Evolutionary conservation across 2,113 vertebrate genomes (phyloP), one percentile per base, ranked within the genome.

Genomic region (Pagrus major): DNA sequence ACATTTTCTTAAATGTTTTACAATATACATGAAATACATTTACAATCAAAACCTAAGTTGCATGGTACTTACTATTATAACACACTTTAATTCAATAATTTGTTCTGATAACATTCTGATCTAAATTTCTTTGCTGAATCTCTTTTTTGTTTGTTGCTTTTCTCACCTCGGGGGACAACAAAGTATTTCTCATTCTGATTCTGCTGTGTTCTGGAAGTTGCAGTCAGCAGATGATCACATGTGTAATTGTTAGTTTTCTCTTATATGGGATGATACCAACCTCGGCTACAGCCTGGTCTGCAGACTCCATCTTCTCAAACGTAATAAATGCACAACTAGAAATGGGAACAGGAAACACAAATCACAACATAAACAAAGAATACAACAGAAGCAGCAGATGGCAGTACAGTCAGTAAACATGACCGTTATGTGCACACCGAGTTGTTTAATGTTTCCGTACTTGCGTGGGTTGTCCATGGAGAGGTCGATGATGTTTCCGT

Each of bases 271-370:
- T 4, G 3, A 35, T 37, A 77, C 93, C 71, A 64, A 98, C 97
- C 97, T 98, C 96, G n/a, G 94, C 90, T 0, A 97, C 94, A 16
- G 97, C 97, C 89, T 96, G 95, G 80, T 98, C 97, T 31, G 97
- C 97, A 18, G 96, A 97, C 86, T 98, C 97, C 92, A 98, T 97
- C 93, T 97, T 97, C 89, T 98, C 97, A 75, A 96, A 98, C 1
- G 97, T 98, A 86, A 98, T 96, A 76, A 98, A 98, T 31, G 96
- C 97, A 89, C 96, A 97, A 88, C 97, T 98, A 41, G 15, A 86
- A 66, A 80, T 46, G 77, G 2, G 70, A 64, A 44, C 1, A 55
- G 3, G 27, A 44, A 71, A 33, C 31, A 63, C 18, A 39, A 69
- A 63, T 70, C 20, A 77, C 14, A 46, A 20, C 16, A 18, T 15